These are phyloP conservation scores for Chrysogorgia sp. DNA, from an alignment of 92 coral and sea anemone species.

Conservation along the genomic window DNA sequence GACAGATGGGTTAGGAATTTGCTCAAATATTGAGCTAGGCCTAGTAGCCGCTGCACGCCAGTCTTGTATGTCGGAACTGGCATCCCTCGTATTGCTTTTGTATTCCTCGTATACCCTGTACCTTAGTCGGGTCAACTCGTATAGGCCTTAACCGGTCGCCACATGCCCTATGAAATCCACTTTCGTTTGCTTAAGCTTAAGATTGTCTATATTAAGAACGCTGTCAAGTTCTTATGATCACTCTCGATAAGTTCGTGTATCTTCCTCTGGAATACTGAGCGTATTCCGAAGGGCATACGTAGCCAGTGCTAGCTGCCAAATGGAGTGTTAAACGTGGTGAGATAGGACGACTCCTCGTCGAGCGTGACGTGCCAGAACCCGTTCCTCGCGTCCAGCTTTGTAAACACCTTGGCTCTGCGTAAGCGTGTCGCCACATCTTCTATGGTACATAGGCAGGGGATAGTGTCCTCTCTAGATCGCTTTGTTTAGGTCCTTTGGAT, in stretches of 20 bases:
- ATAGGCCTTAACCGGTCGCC: too few species aligned
- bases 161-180: too few species aligned
- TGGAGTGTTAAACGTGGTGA: slow-evolving; percentile 52
- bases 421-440: slow-evolving; percentile 60
- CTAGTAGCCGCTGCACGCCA: slow-evolving; percentile 31
- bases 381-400: slow-evolving; percentile 42
- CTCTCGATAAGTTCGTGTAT: too few species aligned
- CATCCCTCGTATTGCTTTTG: too few species aligned
- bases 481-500: slow-evolving; percentile 20
- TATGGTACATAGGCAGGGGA: too few species aligned
- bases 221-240: too few species aligned
- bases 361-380: slow-evolving; percentile 62
- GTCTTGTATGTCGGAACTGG: background rate
- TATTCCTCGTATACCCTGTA: too few species aligned
- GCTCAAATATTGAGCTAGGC: slow-evolving; percentile 47
- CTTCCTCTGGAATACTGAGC: slow-evolving; percentile 48
- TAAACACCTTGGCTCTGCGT: slow-evolving; percentile 64
- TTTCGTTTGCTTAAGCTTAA: too few species aligned
- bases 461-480: too few species aligned
- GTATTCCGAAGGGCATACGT: slow-evolving; percentile 61
- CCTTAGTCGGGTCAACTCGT: too few species aligned
- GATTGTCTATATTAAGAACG: too few species aligned
- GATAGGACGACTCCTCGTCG: background rate
- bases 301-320: slow-evolving; percentile 28
- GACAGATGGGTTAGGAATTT: slow-evolving; percentile 58